A percentile compares a stretch with the other conserved stretches of the same genome.
These are phyloP conservation scores for Illadopsis cleaveri DNA, from an alignment of 2,113 vertebrate species.

Conservation along the genomic window DNA sequence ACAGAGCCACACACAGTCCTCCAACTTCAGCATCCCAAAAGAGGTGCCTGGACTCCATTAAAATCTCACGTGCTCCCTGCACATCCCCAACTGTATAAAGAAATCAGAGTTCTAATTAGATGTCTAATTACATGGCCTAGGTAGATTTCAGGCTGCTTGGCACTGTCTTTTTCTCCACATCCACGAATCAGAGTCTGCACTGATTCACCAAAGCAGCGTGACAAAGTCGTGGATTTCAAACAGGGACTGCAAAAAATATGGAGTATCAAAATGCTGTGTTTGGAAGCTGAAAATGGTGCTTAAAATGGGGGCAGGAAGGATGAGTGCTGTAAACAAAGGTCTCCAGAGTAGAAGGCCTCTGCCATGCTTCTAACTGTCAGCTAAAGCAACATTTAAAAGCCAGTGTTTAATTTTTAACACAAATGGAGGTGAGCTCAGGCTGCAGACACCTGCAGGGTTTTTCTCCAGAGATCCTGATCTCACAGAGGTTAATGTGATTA, in stretches of 20 bases:
- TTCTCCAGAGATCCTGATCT: constrained; percentile 6
- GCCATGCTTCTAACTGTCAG: neutral
- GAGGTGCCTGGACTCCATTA: neutral
- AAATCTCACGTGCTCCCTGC: neutral
- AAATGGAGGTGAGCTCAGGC: neutral
- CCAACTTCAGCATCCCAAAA: neutral
- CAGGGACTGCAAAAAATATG: neutral
- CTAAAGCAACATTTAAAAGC: neutral
- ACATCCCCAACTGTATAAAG: neutral
- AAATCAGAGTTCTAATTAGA: neutral
- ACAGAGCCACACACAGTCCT: neutral
- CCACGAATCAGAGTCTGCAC: neutral
- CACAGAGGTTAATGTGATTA: constrained; percentile 50
- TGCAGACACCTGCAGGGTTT: constrained; percentile 42
- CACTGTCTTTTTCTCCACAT: neutral
- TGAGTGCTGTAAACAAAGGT: neutral
- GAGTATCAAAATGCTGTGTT: neutral
- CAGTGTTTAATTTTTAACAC: constrained; percentile 1
- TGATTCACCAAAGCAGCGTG: neutral
- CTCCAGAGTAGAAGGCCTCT: neutral
- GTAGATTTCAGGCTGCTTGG: neutral
- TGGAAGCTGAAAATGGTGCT: neutral
- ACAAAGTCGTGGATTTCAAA: neutral
- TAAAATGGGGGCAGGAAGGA: neutral
- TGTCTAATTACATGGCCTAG: neutral